Evolutionary conservation across 2,888 invertebrate genomes (phyloP).

Genomic region (Dromius quadrimaculatus): DNA sequence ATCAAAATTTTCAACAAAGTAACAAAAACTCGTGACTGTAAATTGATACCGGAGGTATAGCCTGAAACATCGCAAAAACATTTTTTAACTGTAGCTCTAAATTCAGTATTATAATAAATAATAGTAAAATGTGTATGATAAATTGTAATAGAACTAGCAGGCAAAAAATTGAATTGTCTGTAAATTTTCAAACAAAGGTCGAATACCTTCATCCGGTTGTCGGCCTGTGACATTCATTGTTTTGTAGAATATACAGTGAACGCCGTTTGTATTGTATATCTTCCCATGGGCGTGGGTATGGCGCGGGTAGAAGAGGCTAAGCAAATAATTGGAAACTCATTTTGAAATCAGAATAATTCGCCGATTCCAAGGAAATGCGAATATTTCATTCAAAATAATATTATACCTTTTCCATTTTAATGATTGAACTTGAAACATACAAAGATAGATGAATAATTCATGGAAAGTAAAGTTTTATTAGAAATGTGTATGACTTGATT

Average conservation of each 20-base stretch:
- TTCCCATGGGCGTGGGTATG: no score
- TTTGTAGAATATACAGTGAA: conserved; percentile 21
- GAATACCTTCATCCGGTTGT: conserved; percentile 19
- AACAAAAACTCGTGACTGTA: conserved; percentile 3
- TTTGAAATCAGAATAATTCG: no score
- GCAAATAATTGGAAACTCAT: no score
- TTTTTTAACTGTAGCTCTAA: conserved; percentile 7
- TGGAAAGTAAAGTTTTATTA: no score
- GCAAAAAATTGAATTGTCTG: conserved; percentile 7
- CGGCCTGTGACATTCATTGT: conserved; percentile 37
- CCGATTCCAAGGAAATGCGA: neutral
- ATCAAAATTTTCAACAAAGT: conserved; percentile 12
- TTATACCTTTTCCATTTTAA: no score
- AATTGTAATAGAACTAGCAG: neutral
- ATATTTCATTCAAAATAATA: no score
- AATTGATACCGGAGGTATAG: conserved; percentile 1
- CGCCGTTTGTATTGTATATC: conserved; percentile 8
- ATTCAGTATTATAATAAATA: neutral
- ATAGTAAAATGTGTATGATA: neutral
- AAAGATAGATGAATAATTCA: no score
- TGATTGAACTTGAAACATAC: no score
- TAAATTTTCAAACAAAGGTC: conserved; percentile 27
- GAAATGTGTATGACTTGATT: no score
- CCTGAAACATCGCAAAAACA: neutral
- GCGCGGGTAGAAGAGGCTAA: no score